Percentiles rank a stretch among this genome's conserved stretches.
phyloP scores from a whole-genome alignment of 2,888 invertebrate genomes.

The Bibio marci region DNA sequence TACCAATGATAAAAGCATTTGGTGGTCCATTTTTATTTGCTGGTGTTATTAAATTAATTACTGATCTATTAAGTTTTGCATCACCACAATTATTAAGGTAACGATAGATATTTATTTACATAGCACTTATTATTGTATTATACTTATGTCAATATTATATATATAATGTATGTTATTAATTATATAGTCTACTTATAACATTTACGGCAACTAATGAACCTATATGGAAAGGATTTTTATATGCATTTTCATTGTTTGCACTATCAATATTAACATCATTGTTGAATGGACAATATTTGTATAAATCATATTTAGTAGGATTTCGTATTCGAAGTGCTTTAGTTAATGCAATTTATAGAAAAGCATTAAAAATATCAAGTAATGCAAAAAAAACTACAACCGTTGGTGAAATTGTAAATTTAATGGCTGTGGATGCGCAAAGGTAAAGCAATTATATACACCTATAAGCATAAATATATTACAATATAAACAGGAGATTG shows the following conservation, averaged over 20 bases:
- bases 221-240: constrained; percentile 34
- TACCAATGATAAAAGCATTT: constrained; percentile 6
- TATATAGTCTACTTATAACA: background rate
- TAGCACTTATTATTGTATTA: too few species aligned
- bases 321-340: constrained; percentile 33
- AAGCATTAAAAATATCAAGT: constrained; percentile 17
- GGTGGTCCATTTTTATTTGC: constrained; percentile 8
- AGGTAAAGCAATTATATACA: too few species aligned
- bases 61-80: constrained; percentile 6
- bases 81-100: constrained; percentile 6
- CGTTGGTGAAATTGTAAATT: constrained; percentile 20
- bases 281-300: constrained; percentile 34
- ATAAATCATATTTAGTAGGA: constrained; percentile 31
- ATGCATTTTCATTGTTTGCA: constrained; percentile 31
- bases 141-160: too few species aligned
- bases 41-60: constrained; percentile 3
- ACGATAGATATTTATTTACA: too few species aligned
- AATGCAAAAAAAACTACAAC: constrained; percentile 15
- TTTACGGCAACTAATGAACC: constrained; percentile 5
- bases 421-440: constrained; percentile 21
- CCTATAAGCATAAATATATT: too few species aligned
- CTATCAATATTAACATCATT: constrained; percentile 30
- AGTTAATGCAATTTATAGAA: constrained; percentile 32
- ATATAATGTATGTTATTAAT: constrained; percentile 2
- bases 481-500: too few species aligned